Percentiles rank a stretch among this genome's conserved stretches.
Conservation (phyloP, 2,797 vertebrate species). For the Phoxinus dragarum region DNA sequence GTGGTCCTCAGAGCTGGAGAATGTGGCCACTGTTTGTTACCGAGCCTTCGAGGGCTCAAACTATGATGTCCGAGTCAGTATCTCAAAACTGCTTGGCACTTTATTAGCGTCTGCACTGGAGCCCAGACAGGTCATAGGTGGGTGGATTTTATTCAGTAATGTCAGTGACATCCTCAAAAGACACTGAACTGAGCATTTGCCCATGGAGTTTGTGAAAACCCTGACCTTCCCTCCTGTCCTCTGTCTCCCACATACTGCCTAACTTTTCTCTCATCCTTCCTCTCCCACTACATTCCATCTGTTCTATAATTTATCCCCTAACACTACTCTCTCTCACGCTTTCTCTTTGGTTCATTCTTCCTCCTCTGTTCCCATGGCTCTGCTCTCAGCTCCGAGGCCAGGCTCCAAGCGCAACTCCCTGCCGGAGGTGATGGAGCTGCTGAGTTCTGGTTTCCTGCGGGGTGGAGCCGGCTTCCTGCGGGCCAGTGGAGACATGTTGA, state of each 20-base stretch:
- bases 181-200: background rate
- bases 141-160: conserved; percentile 24
- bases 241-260: background rate
- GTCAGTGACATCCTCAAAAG: background rate
- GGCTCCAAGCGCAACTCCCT: conserved; percentile 76
- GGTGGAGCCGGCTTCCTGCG: conserved; percentile 89
- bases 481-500: conserved; percentile 90
- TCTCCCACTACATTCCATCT: conserved; percentile 19
- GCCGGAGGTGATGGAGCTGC: conserved; percentile 87
- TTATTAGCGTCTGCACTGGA: conserved; percentile 84
- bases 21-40: conserved; percentile 89
- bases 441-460: conserved; percentile 88
- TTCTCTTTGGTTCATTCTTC: background rate
- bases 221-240: background rate
- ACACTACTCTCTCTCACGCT: background rate
- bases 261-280: background rate
- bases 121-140: conserved; percentile 71
- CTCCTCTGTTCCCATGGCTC: background rate
- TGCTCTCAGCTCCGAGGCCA: conserved; percentile 69
- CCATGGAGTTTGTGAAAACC: background rate
- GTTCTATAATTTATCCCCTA: background rate
- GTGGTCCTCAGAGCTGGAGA: conserved; percentile 91
- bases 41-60: conserved; percentile 92
- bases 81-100: conserved; percentile 87
- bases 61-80: conserved; percentile 84